These are phyloP conservation scores for Streptopelia turtur DNA, from an alignment of 2,797 vertebrate genomes.

Conservation along the genomic window DNA sequence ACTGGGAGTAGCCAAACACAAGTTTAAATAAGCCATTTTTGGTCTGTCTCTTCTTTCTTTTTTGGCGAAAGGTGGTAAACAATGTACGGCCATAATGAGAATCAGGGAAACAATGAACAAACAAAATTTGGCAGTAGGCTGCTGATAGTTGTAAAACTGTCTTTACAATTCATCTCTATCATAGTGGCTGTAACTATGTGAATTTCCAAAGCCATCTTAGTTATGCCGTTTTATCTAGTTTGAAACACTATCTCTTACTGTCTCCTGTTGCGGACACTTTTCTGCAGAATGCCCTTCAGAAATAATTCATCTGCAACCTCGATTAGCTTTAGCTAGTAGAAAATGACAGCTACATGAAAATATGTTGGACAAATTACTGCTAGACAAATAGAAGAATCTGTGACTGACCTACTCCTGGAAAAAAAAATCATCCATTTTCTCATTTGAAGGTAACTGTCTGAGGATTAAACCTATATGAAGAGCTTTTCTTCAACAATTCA, in stretches of 20 bases:
- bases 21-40: background rate
- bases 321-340: background rate
- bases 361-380: background rate
- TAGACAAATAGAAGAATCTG: background rate
- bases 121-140: background rate
- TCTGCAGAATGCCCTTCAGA: background rate
- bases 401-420: background rate
- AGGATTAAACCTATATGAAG: background rate
- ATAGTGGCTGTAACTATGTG: background rate
- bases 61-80: background rate
- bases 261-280: background rate
- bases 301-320: background rate
- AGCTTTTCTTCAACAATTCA: background rate
- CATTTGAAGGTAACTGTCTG: background rate
- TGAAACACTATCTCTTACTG: background rate
- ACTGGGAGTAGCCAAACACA: background rate
- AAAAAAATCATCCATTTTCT: background rate
- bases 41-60: background rate
- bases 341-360: background rate
- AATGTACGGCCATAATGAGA: background rate
- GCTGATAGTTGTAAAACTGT: background rate
- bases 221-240: background rate
- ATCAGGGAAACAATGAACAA: background rate
- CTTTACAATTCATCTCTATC: background rate
- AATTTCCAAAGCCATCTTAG: background rate